A percentile compares a stretch with the other conserved stretches of the same genome.
These are phyloP conservation scores for Gnatocerus cornutus DNA, from an alignment of 2,888 invertebrate genomes.

Conservation along the genomic window DNA sequence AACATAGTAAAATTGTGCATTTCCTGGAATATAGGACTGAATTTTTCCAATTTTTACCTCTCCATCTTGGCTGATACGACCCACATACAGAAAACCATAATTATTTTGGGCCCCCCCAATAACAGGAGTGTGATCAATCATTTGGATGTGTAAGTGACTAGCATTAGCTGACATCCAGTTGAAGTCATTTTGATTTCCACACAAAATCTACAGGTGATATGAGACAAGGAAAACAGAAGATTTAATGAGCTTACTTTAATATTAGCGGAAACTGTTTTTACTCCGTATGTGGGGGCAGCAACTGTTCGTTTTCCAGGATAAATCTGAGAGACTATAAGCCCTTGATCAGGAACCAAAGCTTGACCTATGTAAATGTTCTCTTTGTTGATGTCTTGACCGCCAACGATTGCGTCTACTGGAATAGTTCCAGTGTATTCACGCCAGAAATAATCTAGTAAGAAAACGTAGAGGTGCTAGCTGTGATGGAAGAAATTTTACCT, in stretches of 20 bases:
- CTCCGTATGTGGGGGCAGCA: not conserved
- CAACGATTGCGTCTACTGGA: slow-evolving; percentile 29
- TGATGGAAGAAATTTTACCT: not conserved
- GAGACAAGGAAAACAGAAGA: no score
- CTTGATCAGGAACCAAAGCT: slow-evolving; percentile 6
- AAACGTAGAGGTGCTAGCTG: not conserved
- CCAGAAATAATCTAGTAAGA: slow-evolving; percentile 34
- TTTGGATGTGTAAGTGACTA: not conserved
- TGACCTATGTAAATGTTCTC: slow-evolving; percentile 31
- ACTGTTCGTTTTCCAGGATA: slow-evolving; percentile 9
- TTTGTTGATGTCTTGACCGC: slow-evolving; percentile 28
- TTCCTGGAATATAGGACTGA: not conserved
- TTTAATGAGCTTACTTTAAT: slow-evolving; percentile 5
- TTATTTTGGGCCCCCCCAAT: slow-evolving; percentile 32
- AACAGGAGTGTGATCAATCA: slow-evolving; percentile 15
- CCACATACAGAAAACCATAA: slow-evolving; percentile 20
- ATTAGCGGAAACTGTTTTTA: slow-evolving; percentile 1
- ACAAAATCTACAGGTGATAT: slow-evolving; percentile 17
- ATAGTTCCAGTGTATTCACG: slow-evolving; percentile 27
- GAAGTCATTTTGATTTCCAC: slow-evolving; percentile 24
- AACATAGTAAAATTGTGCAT: slow-evolving; percentile 5
- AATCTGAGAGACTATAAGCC: slow-evolving; percentile 19
- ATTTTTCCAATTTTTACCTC: slow-evolving; percentile 29
- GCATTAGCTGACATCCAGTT: slow-evolving; percentile 13
- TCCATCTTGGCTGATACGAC: slow-evolving; percentile 19